phyloP scores from a whole-genome alignment of 2,113 vertebrate species.

The Chaetodon auriga region DNA sequence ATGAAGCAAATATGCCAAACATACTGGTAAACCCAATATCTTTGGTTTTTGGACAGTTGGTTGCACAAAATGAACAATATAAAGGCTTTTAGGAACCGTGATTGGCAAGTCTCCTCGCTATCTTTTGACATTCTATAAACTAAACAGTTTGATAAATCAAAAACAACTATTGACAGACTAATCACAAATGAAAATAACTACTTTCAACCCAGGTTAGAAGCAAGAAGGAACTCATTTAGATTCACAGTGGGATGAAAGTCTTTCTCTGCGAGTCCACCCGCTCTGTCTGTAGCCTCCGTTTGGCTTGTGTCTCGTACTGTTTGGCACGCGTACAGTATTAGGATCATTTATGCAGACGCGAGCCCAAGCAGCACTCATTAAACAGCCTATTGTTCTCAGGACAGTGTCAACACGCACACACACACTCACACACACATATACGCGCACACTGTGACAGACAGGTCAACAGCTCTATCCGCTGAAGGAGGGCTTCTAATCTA shows the following conservation, averaged over 20 bases:
- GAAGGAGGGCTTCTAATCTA: slow-evolving; percentile 70
- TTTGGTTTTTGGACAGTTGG: too few species aligned
- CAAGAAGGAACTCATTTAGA: background rate
- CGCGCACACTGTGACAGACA: slow-evolving; percentile 28
- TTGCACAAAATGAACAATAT: too few species aligned
- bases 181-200: background rate
- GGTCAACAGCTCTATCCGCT: slow-evolving; percentile 64
- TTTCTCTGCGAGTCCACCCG: background rate
- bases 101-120: background rate
- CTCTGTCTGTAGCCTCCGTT: slow-evolving; percentile 1
- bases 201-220: background rate
- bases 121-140: background rate
- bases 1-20: too few species aligned
- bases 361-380: slow-evolving; percentile 74
- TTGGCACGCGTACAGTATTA: slow-evolving; percentile 79
- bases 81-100: too few species aligned
- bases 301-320: slow-evolving; percentile 23
- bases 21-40: too few species aligned
- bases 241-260: background rate
- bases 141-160: background rate
- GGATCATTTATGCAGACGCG: slow-evolving; percentile 71
- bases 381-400: slow-evolving; percentile 77
- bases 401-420: slow-evolving; percentile 9
- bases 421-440: slow-evolving; percentile 25
- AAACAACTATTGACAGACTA: background rate